These are phyloP conservation scores for Crioceris asparagi DNA, from an alignment of 2,888 invertebrate genomes.

Conservation along the genomic window DNA sequence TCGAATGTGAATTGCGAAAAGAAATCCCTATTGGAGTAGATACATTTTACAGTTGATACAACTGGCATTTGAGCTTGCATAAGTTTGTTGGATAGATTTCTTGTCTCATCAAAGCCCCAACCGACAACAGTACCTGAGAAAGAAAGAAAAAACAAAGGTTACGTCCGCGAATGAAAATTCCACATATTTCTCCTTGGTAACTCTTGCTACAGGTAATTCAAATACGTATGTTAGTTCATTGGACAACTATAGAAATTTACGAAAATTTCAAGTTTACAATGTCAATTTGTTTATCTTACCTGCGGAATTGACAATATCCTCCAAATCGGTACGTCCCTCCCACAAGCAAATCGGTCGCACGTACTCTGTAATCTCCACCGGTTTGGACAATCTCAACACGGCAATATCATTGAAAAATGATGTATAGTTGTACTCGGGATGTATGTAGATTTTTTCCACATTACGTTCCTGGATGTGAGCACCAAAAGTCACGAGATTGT, in stretches of 20 bases:
- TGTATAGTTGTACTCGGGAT: conserved; percentile 30
- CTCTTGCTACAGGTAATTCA: neutral
- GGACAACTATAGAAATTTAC: too few relatives aligned
- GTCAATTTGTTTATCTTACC: conserved; percentile 16
- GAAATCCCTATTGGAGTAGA: conserved; percentile 50
- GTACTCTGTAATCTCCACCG: conserved; percentile 30
- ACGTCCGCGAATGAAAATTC: neutral
- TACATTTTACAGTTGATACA: conserved; percentile 48
- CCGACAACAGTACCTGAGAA: conserved; percentile 33
- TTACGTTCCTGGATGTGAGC: conserved; percentile 33
- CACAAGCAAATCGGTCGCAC: conserved; percentile 35
- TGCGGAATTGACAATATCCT: conserved; percentile 22
- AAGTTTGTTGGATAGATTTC: conserved; percentile 46
- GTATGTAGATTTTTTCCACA: conserved; percentile 28
- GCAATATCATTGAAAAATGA: conserved; percentile 32
- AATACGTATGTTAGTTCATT: neutral
- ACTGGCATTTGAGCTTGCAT: conserved; percentile 50
- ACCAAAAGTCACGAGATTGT: conserved; percentile 34
- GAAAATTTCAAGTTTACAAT: too few relatives aligned
- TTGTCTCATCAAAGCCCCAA: conserved; percentile 48
- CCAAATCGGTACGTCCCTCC: conserved; percentile 23
- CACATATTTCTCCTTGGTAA: neutral
- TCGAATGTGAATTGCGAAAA: conserved; percentile 48
- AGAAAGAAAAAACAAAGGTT: neutral
- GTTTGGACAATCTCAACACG: conserved; percentile 26